phyloP scores from a whole-genome alignment of 1,140 invertebrate genomes.

The Spodoptera frugiperda region DNA sequence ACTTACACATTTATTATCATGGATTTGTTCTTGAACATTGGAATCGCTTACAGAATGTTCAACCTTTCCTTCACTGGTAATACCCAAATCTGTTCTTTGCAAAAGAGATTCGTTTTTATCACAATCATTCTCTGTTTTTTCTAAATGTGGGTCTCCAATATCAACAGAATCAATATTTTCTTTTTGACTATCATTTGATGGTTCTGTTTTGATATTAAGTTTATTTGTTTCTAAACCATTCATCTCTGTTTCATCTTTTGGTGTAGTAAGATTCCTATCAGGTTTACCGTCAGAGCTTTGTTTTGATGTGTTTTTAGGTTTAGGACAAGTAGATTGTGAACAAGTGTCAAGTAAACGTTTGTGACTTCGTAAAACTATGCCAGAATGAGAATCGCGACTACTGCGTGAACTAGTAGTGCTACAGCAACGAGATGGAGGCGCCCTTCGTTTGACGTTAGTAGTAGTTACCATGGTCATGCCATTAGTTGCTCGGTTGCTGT shows the following conservation, averaged over 20 bases:
- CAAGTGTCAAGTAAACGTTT: slow-evolving; percentile 85
- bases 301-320: slow-evolving; percentile 71
- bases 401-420: slow-evolving; percentile 80
- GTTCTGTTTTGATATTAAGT: slow-evolving; percentile 65
- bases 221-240: slow-evolving; percentile 61
- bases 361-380: slow-evolving; percentile 88
- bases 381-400: slow-evolving; percentile 80
- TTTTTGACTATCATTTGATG: slow-evolving; percentile 56
- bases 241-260: slow-evolving; percentile 71
- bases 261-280: slow-evolving; percentile 66
- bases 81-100: slow-evolving; percentile 59
- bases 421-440: slow-evolving; percentile 70
- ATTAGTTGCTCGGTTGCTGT: slow-evolving; percentile 71
- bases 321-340: slow-evolving; percentile 65
- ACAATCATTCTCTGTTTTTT: slow-evolving; percentile 64
- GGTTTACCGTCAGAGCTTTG: slow-evolving; percentile 63
- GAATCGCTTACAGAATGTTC: slow-evolving; percentile 58
- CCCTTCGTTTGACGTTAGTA: slow-evolving; percentile 58
- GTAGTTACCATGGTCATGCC: slow-evolving; percentile 54
- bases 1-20: slow-evolving; percentile 71
- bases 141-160: slow-evolving; percentile 60
- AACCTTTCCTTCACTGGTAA: slow-evolving; percentile 56
- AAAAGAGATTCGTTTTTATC: slow-evolving; percentile 78
- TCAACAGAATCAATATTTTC: slow-evolving; percentile 57
- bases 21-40: slow-evolving; percentile 64